A percentile compares a stretch with the other conserved stretches of the same genome.
Conservation (phyloP, 1,140 invertebrate species). For the Zaprionus kolodkinae region DNA sequence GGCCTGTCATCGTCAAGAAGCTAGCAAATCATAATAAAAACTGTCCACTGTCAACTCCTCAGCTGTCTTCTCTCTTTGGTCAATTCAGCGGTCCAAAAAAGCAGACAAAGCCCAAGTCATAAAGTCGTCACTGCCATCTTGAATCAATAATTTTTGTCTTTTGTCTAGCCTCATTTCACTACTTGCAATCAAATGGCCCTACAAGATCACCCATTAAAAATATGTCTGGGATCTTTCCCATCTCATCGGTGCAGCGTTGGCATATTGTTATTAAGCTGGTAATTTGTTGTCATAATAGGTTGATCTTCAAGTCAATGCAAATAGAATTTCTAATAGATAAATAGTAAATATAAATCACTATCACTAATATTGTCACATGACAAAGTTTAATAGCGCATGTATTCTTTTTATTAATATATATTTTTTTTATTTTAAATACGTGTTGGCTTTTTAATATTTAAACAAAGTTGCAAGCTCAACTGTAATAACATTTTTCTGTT, state of each 20-base stretch:
- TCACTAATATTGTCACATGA: too few relatives aligned
- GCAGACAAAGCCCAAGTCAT: slow-evolving; percentile 69
- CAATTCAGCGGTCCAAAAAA: slow-evolving; percentile 50
- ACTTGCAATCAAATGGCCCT: slow-evolving; percentile 31
- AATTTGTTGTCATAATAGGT: too few relatives aligned
- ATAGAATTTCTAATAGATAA: neutral
- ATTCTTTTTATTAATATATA: too few relatives aligned
- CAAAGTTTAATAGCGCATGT: too few relatives aligned
- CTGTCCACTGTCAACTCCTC: slow-evolving; percentile 77
- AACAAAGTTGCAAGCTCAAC: too few relatives aligned
- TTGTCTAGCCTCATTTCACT: slow-evolving; percentile 33
- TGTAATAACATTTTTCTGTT: neutral
- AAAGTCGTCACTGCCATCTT: slow-evolving; percentile 72
- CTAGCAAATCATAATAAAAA: slow-evolving; percentile 77
- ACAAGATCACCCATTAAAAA: slow-evolving; percentile 42
- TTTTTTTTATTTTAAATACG: neutral
- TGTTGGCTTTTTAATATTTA: neutral
- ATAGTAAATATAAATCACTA: neutral
- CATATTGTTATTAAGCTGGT: slow-evolving; percentile 12
- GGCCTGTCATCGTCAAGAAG: slow-evolving; percentile 46
- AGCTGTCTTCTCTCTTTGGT: slow-evolving; percentile 54
- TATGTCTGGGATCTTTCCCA: slow-evolving; percentile 46
- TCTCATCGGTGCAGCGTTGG: slow-evolving; percentile 13
- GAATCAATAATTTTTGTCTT: slow-evolving; percentile 72
- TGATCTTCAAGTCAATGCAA: neutral